Evolutionary conservation across 2,797 vertebrate species (phyloP).

Genomic region (Hybognathus amarus): DNA sequence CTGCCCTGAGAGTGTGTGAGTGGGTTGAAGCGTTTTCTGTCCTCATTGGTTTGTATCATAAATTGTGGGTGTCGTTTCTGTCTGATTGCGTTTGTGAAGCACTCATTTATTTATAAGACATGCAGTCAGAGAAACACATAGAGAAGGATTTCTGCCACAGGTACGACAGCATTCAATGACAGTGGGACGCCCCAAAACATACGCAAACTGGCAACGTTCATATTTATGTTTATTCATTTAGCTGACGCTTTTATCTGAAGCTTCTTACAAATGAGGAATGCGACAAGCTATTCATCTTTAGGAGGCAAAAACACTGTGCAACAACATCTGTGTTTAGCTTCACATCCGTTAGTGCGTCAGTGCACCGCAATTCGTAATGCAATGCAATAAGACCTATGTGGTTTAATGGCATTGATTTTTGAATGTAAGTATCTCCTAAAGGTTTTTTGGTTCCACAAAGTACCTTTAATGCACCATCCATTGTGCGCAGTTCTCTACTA

Average conservation of each 20-base stretch:
- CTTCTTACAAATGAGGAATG: not conserved
- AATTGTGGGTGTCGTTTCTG: constrained; percentile 29
- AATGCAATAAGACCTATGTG: not conserved
- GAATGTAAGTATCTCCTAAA: not conserved
- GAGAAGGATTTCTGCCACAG: not conserved
- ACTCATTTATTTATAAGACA: constrained; percentile 43
- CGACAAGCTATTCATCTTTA: not conserved
- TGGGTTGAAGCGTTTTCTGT: constrained; percentile 21
- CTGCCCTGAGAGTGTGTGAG: constrained; percentile 36
- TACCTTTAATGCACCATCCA: too few relatives aligned
- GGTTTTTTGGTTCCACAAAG: not conserved
- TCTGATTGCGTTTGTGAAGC: constrained; percentile 14
- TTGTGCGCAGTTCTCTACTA: too few relatives aligned
- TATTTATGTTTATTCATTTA: not conserved
- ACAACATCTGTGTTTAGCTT: not conserved
- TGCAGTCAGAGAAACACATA: not conserved
- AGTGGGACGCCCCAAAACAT: not conserved
- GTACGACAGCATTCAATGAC: not conserved
- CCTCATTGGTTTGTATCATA: constrained; percentile 30
- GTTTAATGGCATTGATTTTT: not conserved
- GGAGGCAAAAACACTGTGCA: not conserved
- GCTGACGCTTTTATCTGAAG: not conserved
- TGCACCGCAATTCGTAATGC: not conserved
- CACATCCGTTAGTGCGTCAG: not conserved
- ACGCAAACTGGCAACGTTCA: not conserved